Conservation (phyloP, 2,113 vertebrate species). For the Caranx melampygus region DNA sequence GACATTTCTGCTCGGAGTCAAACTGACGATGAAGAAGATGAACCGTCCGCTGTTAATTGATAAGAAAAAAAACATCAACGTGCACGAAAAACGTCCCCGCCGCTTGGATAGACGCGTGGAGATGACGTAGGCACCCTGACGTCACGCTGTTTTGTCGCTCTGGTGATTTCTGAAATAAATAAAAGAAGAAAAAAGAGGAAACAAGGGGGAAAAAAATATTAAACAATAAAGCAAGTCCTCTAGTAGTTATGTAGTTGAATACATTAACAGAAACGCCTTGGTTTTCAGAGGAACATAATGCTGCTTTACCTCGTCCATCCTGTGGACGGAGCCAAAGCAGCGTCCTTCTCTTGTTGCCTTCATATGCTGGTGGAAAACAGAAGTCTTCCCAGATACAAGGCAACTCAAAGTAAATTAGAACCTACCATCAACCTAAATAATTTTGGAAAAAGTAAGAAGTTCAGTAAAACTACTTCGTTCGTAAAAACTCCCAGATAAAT, state of each 20-base stretch:
- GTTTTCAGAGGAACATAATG: neutral
- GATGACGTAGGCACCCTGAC: constrained; percentile 25
- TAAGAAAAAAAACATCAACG: constrained; percentile 49
- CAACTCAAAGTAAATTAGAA: too few species aligned
- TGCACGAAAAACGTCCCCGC: constrained; percentile 36
- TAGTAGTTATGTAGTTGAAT: too few species aligned
- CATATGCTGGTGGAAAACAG: neutral
- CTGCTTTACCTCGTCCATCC: constrained; percentile 15
- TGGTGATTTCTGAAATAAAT: neutral
- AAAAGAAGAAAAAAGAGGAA: neutral
- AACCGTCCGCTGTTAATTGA: neutral
- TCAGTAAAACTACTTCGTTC: too few species aligned
- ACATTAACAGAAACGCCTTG: neutral
- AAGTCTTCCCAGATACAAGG: too few species aligned
- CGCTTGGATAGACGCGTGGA: constrained; percentile 24
- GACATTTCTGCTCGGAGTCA: constrained; percentile 83
- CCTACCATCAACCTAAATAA: too few species aligned
- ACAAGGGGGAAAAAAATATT: too few species aligned
- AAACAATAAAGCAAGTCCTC: too few species aligned
- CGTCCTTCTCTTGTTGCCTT: constrained; percentile 19
- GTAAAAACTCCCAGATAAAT: too few species aligned
- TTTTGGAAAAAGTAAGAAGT: too few species aligned
- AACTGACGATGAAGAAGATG: rapidly evolving
- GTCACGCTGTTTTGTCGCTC: neutral
- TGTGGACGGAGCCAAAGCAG: constrained; percentile 49